Evolutionary conservation across 37 sponge, comb jelly and placozoan genomes (phyloP).

Genomic region (Beroe forskalii): DNA sequence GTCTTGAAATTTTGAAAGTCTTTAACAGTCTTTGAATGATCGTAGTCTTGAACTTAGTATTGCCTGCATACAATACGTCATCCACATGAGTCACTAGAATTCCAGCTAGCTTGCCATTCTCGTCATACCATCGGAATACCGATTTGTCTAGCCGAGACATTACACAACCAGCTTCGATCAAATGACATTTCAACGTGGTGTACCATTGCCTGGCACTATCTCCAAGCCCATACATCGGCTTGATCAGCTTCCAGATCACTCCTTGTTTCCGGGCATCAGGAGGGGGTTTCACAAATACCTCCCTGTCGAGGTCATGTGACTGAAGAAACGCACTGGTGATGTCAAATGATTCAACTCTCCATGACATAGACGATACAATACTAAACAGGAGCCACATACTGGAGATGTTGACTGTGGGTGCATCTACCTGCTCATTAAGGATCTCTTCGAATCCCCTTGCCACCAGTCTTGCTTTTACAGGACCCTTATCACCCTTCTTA

Average conservation of each 20-base stretch:
- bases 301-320: neutral
- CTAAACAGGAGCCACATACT: neutral
- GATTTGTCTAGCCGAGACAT: neutral
- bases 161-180: neutral
- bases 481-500: neutral
- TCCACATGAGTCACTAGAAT: neutral
- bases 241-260: neutral
- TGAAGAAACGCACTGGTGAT: neutral
- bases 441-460: neutral
- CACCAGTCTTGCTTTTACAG: slow-evolving; percentile 7
- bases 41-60: neutral
- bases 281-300: slow-evolving; percentile 5
- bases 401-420: neutral
- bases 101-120: neutral
- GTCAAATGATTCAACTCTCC: neutral
- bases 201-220: slow-evolving; percentile 19
- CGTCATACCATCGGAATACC: neutral
- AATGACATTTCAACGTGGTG: neutral
- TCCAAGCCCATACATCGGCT: slow-evolving; percentile 26
- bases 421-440: neutral
- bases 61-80: neutral
- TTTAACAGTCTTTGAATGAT: neutral
- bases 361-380: neutral
- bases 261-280: neutral
- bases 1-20: neutral